These are phyloP conservation scores for Pissodes strobi DNA, from an alignment of 1,140 invertebrate species.

Conservation along the genomic window DNA sequence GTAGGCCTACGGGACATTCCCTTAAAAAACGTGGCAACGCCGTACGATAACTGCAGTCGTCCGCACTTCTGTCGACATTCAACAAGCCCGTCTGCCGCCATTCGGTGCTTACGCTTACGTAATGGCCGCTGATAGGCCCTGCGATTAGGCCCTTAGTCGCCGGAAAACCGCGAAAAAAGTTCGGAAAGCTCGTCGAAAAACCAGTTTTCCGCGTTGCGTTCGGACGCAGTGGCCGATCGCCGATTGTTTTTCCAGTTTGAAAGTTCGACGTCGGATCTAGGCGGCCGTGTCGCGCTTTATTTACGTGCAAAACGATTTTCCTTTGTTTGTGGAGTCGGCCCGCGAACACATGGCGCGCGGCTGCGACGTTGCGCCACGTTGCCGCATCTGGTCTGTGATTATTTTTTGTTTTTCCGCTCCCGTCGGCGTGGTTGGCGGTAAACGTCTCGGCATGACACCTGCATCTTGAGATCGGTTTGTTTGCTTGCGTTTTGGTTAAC, in stretches of 20 bases:
- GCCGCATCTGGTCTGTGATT: background rate
- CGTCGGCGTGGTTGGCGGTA: background rate
- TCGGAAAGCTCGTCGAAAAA: background rate
- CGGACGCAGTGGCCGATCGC: background rate
- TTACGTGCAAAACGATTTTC: conserved; percentile 28
- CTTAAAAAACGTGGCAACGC: conserved; percentile 30
- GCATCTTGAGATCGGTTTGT: background rate
- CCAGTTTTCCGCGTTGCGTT: background rate
- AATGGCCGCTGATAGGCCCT: conserved; percentile 27
- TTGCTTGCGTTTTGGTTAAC: background rate
- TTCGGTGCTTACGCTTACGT: conserved; percentile 35
- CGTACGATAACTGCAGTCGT: conserved; percentile 25
- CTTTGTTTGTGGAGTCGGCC: conserved; percentile 30
- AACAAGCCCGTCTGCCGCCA: conserved; percentile 31
- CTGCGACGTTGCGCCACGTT: conserved; percentile 19
- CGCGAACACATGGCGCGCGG: conserved; percentile 36
- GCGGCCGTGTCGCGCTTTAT: conserved; percentile 7
- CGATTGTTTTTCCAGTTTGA: background rate
- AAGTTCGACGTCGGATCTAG: background rate
- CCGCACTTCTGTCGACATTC: conserved; percentile 35
- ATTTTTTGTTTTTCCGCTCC: conserved; percentile 2
- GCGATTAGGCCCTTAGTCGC: conserved; percentile 15
- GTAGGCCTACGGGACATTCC: conserved; percentile 22
- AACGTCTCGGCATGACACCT: conserved; percentile 2
- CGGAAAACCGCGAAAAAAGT: conserved; percentile 12